A percentile compares a stretch with the other conserved stretches of the same genome.
Conservation (phyloP, 92 coral and sea anemone genomes). For the Actinernus sp. region DNA sequence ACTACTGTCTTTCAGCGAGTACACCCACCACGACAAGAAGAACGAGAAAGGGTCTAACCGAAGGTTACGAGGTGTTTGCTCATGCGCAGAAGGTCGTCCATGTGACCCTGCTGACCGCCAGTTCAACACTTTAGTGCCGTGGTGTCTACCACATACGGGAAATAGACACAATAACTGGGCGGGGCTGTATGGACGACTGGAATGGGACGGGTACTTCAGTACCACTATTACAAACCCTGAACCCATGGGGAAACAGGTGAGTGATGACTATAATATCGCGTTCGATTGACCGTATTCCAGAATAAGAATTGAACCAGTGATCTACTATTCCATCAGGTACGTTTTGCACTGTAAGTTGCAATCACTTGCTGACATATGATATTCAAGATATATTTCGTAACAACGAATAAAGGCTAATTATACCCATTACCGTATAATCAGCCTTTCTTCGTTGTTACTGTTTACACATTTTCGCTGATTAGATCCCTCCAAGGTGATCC, state of each 20-base stretch:
- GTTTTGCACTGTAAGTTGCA: too few relatives aligned
- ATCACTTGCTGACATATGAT: too few relatives aligned
- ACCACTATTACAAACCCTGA: slow-evolving; percentile 99
- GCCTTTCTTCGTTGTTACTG: too few relatives aligned
- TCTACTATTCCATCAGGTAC: too few relatives aligned
- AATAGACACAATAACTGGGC: slow-evolving; percentile 99
- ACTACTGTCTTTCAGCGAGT: slow-evolving; percentile 70
- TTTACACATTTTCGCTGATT: too few relatives aligned
- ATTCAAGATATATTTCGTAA: too few relatives aligned
- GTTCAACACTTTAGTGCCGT: slow-evolving; percentile 91
- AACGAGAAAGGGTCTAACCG: slow-evolving; percentile 84
- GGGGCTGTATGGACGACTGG: slow-evolving; percentile 96
- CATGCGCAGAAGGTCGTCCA: slow-evolving; percentile 94
- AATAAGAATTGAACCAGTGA: too few relatives aligned
- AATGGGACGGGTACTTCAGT: slow-evolving; percentile 99
- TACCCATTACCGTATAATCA: too few relatives aligned
- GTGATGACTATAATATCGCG: too few relatives aligned
- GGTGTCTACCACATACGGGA: slow-evolving; percentile 99
- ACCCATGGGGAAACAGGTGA: slow-evolving; percentile 99
- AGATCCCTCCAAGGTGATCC: too few relatives aligned
- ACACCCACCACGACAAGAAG: slow-evolving; percentile 93
- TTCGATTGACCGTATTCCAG: too few relatives aligned
- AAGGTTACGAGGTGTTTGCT: slow-evolving; percentile 89
- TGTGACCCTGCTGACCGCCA: slow-evolving; percentile 98
- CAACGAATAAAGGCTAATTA: too few relatives aligned